Percentiles rank a stretch among this genome's conserved stretches.
These are phyloP conservation scores for Diacarnus erythraeanus DNA, from an alignment of 37 sponge, comb jelly and placozoan genomes.

Conservation along the genomic window DNA sequence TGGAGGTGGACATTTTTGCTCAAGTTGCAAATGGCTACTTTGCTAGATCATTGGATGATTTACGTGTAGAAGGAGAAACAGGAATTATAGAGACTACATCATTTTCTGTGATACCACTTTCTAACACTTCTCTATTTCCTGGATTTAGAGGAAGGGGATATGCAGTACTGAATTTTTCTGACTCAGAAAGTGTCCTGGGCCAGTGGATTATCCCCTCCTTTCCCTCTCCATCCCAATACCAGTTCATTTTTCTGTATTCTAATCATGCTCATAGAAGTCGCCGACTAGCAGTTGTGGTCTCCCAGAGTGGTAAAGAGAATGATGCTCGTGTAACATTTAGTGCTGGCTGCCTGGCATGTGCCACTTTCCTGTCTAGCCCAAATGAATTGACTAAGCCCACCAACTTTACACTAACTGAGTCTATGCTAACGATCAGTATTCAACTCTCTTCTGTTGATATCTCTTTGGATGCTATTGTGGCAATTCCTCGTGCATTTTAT, in stretches of 20 bases:
- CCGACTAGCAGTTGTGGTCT: background rate
- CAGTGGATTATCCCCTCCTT: constrained; percentile 23
- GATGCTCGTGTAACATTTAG: background rate
- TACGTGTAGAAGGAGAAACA: constrained; percentile 28
- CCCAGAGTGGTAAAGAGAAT: background rate
- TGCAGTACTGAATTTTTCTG: background rate
- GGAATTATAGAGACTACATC: constrained; percentile 7
- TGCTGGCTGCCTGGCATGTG: background rate
- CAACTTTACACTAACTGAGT: background rate
- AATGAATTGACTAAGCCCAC: background rate
- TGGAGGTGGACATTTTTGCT: constrained; percentile 2
- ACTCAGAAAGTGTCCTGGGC: background rate
- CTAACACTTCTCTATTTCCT: constrained; percentile 11
- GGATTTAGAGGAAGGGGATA: constrained; percentile 23
- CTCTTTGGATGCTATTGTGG: constrained; percentile 14
- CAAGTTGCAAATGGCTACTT: constrained; percentile 6
- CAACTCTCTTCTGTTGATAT: constrained; percentile 4
- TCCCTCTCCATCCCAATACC: background rate
- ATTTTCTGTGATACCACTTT: background rate
- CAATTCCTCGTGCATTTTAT: constrained; percentile 28
- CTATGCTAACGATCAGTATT: background rate
- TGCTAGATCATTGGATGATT: constrained; percentile 22
- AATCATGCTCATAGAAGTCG: background rate
- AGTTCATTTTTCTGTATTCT: background rate
- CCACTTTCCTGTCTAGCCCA: background rate